phyloP scores from a whole-genome alignment of 1,140 invertebrate species.

The Bactericera cockerelli region DNA sequence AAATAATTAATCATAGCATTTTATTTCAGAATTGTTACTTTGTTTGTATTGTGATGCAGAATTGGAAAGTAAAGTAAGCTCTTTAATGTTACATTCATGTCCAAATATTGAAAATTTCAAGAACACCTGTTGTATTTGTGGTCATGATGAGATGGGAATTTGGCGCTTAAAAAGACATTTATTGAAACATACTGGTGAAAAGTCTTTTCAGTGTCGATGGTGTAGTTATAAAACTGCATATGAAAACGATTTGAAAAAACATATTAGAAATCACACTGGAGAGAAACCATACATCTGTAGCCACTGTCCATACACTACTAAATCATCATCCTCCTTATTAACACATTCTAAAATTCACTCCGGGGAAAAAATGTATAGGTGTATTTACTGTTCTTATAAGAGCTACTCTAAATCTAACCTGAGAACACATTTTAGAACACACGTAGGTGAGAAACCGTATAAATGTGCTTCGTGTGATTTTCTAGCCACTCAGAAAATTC shows the following conservation, averaged over 20 bases:
- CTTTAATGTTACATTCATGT: not conserved
- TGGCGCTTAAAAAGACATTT: conserved; percentile 36
- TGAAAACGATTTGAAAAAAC: conserved; percentile 40
- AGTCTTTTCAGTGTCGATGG: conserved; percentile 46
- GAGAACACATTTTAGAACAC: conserved; percentile 10
- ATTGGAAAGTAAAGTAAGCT: not conserved
- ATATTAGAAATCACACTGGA: conserved; percentile 39
- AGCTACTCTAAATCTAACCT: conserved; percentile 11
- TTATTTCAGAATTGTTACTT: conserved; percentile 3
- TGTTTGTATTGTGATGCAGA: not conserved
- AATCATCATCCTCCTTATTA: not conserved
- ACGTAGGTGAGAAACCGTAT: conserved; percentile 13
- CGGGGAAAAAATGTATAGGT: conserved; percentile 30
- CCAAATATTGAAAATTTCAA: not conserved
- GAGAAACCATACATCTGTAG: conserved; percentile 42
- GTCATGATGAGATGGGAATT: not conserved
- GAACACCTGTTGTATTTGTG: not conserved
- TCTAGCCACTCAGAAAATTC: not conserved
- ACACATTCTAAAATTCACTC: conserved; percentile 32
- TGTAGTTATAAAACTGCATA: conserved; percentile 53
- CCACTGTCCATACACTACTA: conserved; percentile 28
- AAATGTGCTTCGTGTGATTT: conserved; percentile 11
- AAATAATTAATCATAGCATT: too few relatives aligned
- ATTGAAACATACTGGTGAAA: conserved; percentile 41
- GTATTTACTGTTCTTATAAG: conserved; percentile 27